phyloP scores from a whole-genome alignment of 2,113 vertebrate genomes.

The Larimichthys polyactis region DNA sequence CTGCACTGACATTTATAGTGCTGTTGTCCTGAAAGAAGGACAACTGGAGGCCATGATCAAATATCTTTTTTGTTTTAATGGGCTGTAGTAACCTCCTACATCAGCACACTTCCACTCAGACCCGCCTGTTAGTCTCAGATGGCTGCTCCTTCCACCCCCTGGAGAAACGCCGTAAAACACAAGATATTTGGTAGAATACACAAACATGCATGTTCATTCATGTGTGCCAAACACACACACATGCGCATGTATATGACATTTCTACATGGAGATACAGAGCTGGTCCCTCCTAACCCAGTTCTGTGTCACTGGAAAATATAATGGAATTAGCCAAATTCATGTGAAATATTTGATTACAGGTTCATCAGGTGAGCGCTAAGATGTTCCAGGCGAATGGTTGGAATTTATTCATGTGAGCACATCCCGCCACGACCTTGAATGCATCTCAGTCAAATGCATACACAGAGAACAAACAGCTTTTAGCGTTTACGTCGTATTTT shows the following conservation, averaged over 20 bases:
- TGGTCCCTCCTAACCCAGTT: conserved; percentile 2
- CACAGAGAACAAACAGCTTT: conserved; percentile 3
- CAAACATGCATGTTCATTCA: conserved; percentile 34
- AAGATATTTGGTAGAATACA: conserved; percentile 39
- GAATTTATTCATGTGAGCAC: not conserved
- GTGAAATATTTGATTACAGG: not conserved
- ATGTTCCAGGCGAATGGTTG: not conserved
- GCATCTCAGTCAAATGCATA: not conserved
- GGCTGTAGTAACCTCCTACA: conserved; percentile 62
- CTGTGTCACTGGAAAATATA: conserved; percentile 1
- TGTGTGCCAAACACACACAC: conserved; percentile 20
- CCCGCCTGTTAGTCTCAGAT: conserved; percentile 71
- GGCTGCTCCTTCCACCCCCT: conserved; percentile 58
- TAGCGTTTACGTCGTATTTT: conserved; percentile 4
- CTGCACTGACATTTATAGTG: conserved; percentile 52
- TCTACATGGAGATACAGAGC: not conserved
- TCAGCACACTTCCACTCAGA: conserved; percentile 71
- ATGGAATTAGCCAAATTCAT: not conserved
- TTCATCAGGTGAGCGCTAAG: not conserved
- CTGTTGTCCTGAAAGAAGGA: conserved; percentile 58
- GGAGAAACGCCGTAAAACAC: conserved; percentile 47
- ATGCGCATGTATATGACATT: not conserved
- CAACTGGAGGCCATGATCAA: conserved; percentile 64
- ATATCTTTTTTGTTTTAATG: conserved; percentile 66
- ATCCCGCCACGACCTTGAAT: not conserved